Evolutionary conservation across 2,888 invertebrate genomes (phyloP), one percentile per base, ranked within the genome.

Genomic region (Andrena bicolor): DNA sequence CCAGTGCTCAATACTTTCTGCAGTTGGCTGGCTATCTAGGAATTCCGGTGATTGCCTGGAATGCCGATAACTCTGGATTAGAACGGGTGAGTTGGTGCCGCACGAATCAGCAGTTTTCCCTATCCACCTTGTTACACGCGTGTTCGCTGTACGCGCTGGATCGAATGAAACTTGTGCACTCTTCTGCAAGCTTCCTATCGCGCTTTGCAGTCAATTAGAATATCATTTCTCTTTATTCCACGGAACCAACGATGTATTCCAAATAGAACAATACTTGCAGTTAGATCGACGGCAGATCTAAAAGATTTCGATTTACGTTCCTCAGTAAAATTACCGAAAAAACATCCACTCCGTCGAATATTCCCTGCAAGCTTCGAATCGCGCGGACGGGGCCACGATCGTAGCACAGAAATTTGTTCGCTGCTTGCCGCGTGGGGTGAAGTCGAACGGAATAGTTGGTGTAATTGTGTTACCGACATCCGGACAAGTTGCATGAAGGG

Each of bases 31-130:
- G 98, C 78, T 98, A 98, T 94, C 95, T 99, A 90, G 99, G 98
- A 87, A 98, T 99, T 93, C 99, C 99, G 90, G 98, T 99, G 71
- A 98, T 99, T 90, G 98, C 98, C 8, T 99, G 99, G 99, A 99
- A 99, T 94, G 98, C 99, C 8, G 99, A 99, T 94, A 99, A 99
- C 94, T 98, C 99, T 56, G 99, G 98, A 53, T 95, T 98, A 79
- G 96, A 95, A 89, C 94, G 95, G 89, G 94, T 93, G 83, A 91
- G 92, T 88, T 35, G 20, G 23, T 20, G 1, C 5, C 3, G n/a
- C 20, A 1, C 60, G 23, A 30, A 61, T 41, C 13, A 32, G 41
- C 32, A 16, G 16, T 41, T 16, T 41, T 41, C 41, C 41, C 13
- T 16, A 5, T 41, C 13, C 41, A 13, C 41, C 41, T 41, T 41